phyloP scores from a whole-genome alignment of 2,113 vertebrate genomes.

The Synchiropus splendidus region DNA sequence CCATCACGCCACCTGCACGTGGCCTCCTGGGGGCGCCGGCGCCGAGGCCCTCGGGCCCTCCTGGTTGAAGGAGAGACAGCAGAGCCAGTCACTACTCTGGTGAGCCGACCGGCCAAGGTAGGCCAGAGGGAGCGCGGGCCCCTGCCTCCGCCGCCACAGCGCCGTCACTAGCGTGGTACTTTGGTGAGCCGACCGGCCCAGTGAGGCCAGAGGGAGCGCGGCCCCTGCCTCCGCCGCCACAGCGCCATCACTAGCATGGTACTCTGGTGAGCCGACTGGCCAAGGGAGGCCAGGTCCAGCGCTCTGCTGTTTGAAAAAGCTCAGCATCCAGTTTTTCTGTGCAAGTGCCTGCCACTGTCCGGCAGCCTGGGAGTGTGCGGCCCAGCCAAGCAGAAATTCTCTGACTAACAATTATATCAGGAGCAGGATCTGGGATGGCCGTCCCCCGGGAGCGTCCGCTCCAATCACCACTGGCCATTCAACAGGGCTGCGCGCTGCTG shows the following conservation, averaged over 20 bases:
- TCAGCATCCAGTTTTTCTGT: constrained; percentile 78
- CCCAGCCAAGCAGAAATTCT: constrained; percentile 76
- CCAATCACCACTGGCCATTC: constrained; percentile 78
- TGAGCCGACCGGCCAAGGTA: too few species aligned
- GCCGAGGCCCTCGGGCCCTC: too few species aligned
- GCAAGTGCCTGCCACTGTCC: constrained; percentile 77
- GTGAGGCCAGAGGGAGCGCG: too few species aligned
- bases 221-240: too few species aligned
- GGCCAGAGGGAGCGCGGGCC: too few species aligned
- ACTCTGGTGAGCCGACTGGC: constrained; percentile 62
- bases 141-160: too few species aligned
- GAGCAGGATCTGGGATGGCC: constrained; percentile 77
- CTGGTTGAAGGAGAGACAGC: too few species aligned
- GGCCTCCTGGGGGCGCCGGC: too few species aligned
- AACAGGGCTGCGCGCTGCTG: constrained; percentile 71
- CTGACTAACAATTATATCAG: constrained; percentile 84
- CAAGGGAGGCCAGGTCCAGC: constrained; percentile 68
- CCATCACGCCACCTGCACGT: constrained; percentile 91
- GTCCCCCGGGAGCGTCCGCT: constrained; percentile 72
- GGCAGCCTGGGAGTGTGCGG: constrained; percentile 75
- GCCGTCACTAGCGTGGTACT: too few species aligned
- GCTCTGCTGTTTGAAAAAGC: constrained; percentile 70
- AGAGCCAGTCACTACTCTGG: too few species aligned
- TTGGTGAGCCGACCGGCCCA: too few species aligned
- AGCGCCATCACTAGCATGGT: too few species aligned